phyloP scores from a whole-genome alignment of 2,888 invertebrate species.

The Mystacides longicornis region DNA sequence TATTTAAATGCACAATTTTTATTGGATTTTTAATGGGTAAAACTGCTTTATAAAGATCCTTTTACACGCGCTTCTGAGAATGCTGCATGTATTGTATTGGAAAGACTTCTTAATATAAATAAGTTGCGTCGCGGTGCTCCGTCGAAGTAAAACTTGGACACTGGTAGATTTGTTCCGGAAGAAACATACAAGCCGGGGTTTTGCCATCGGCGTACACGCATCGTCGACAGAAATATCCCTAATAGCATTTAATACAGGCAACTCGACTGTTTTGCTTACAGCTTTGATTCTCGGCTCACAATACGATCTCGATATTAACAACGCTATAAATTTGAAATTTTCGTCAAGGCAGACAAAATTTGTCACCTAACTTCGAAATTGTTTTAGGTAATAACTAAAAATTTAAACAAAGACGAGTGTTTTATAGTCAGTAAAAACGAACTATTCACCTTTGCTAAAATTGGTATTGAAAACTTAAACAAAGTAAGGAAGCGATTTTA shows the following conservation, averaged over 20 bases:
- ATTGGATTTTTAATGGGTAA: background rate
- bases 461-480: too few species aligned
- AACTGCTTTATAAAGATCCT: background rate
- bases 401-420: too few species aligned
- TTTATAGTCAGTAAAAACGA: too few species aligned
- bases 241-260: too few species aligned
- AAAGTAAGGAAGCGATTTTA: too few species aligned
- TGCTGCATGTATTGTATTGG: too few species aligned
- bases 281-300: background rate
- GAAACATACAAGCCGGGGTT: constrained; percentile 9
- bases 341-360: background rate
- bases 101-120: background rate
- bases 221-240: background rate
- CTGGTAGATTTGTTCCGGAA: constrained; percentile 16
- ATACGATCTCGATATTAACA: background rate
- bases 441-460: too few species aligned
- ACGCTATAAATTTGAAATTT: background rate
- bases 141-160: constrained; percentile 6
- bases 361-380: too few species aligned
- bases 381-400: too few species aligned
- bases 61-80: too few species aligned
- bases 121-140: constrained; percentile 9
- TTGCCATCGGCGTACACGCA: background rate
- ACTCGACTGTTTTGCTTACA: background rate
- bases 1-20: too few species aligned